Conservation (phyloP, 2,113 vertebrate genomes). For the Cyanoderma ruficeps region DNA sequence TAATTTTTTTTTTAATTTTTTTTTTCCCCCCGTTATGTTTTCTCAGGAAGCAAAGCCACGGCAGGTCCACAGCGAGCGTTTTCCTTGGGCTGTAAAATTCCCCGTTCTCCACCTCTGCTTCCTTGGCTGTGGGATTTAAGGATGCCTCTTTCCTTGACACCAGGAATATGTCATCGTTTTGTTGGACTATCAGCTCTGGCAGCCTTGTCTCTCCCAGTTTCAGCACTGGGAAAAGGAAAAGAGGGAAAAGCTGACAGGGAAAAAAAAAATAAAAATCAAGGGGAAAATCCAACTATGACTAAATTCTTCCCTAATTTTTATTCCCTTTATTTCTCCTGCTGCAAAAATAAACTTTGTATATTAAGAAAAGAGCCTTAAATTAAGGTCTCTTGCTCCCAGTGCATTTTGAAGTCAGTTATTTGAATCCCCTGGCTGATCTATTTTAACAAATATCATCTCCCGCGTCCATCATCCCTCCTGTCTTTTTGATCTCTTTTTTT, state of each 20-base stretch:
- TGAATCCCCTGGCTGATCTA: background rate
- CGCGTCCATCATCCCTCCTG: constrained; percentile 32
- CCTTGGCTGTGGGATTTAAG: constrained; percentile 57
- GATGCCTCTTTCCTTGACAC: constrained; percentile 45
- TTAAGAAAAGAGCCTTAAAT: background rate
- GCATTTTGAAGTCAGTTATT: constrained; percentile 12
- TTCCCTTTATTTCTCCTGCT: background rate
- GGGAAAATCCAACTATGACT: background rate
- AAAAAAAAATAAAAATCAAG: background rate
- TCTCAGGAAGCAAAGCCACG: background rate
- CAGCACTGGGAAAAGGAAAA: no score
- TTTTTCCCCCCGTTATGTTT: background rate
- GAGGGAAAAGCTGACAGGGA: constrained; percentile 1
- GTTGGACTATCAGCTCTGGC: constrained; percentile 56
- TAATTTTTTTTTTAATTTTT: background rate
- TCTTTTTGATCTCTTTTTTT: constrained; percentile 70
- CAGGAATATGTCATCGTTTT: constrained; percentile 65
- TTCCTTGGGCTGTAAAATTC: constrained; percentile 34
- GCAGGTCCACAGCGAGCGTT: background rate
- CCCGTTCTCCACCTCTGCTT: constrained; percentile 35
- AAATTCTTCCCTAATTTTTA: background rate
- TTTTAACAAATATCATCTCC: constrained; percentile 59
- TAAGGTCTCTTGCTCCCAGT: background rate
- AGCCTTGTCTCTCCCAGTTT: constrained; percentile 30
- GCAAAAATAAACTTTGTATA: background rate